A percentile compares a stretch with the other conserved stretches of the same genome.
Evolutionary conservation across 2,888 invertebrate genomes (phyloP).

Genomic region (Brachynemurus nebulosus): DNA sequence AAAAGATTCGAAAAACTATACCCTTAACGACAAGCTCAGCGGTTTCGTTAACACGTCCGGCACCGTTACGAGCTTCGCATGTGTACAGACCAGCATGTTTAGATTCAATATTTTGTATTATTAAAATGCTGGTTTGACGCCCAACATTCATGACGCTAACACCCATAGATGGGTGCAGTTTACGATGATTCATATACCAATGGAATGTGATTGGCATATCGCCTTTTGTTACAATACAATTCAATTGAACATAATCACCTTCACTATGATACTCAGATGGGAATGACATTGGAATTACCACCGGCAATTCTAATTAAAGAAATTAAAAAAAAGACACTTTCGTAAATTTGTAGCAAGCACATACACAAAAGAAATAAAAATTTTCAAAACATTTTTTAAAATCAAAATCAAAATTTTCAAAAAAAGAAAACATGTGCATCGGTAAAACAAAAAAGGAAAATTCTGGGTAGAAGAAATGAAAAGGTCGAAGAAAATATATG

Average conservation of each 20-base stretch:
- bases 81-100: slow-evolving; percentile 52
- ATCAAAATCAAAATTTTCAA: no score
- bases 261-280: slow-evolving; percentile 21
- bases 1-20: slow-evolving; percentile 20
- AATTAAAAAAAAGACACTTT: slow-evolving; percentile 1
- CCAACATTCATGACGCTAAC: slow-evolving; percentile 39
- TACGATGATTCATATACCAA: slow-evolving; percentile 55
- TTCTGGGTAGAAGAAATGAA: no score
- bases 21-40: slow-evolving; percentile 53
- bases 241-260: slow-evolving; percentile 43
- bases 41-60: slow-evolving; percentile 44
- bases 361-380: slow-evolving; percentile 21
- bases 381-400: background rate
- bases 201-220: slow-evolving; percentile 59
- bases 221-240: slow-evolving; percentile 45
- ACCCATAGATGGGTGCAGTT: slow-evolving; percentile 39
- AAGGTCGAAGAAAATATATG: no score
- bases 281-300: slow-evolving; percentile 21
- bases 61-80: slow-evolving; percentile 48
- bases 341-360: slow-evolving; percentile 2
- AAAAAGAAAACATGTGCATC: no score
- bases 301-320: slow-evolving; percentile 18
- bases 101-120: slow-evolving; percentile 51
- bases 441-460: no score
- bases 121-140: slow-evolving; percentile 48